A percentile compares a stretch with the other conserved stretches of the same genome.
phyloP scores from a whole-genome alignment of 2,113 vertebrate species.

The Centropus unirufus region DNA sequence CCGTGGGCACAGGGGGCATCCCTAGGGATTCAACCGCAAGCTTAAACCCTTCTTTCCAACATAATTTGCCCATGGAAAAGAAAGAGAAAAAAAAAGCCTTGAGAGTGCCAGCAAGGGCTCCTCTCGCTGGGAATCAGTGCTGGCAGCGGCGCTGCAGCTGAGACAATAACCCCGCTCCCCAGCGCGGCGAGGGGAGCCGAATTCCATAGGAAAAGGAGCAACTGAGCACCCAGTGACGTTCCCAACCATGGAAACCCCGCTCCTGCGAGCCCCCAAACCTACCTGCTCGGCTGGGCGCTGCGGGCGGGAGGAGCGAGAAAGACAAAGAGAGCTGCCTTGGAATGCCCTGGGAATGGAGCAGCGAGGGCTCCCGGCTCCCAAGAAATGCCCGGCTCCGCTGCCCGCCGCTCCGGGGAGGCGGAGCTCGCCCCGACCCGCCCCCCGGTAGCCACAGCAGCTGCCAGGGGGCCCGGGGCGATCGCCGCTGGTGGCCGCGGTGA shows the following conservation, averaged over 20 bases:
- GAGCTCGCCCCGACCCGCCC: too few relatives aligned
- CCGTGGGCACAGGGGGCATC: not conserved
- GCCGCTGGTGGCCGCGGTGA: too few relatives aligned
- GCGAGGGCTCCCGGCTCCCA: too few relatives aligned
- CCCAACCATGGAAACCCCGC: fast-evolving
- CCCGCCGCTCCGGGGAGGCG: too few relatives aligned
- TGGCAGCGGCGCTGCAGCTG: fast-evolving
- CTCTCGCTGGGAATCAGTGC: too few relatives aligned
- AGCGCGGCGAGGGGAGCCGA: not conserved
- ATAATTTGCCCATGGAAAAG: fast-evolving
- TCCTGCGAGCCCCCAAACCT: not conserved
- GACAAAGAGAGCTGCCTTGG: not conserved
- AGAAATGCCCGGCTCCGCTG: too few relatives aligned
- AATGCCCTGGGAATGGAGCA: too few relatives aligned
- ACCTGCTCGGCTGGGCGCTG: not conserved
- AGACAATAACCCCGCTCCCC: not conserved
- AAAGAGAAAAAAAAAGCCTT: not conserved
- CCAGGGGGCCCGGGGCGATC: not conserved
- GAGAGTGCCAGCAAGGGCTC: not conserved
- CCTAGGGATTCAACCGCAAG: not conserved
- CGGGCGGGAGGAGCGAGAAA: not conserved
- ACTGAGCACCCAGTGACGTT: fast-evolving
- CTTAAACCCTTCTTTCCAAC: not conserved
- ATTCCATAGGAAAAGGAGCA: not conserved
- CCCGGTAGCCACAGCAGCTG: fast-evolving